Conservation (phyloP, 2,797 vertebrate genomes). For the Karalla daura region DNA sequence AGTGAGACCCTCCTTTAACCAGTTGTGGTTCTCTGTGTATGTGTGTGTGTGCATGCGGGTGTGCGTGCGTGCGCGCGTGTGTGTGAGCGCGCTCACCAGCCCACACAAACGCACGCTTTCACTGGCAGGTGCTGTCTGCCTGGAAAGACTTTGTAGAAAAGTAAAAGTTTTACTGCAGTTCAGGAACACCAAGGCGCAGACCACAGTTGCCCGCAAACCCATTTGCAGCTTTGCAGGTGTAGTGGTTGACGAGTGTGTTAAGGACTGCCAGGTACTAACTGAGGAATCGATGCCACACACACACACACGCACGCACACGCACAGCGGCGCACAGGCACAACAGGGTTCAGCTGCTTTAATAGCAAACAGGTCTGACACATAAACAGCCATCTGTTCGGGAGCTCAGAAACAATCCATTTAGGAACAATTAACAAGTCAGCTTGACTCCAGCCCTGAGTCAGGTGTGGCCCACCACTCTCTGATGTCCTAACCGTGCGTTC, state of each 20-base stretch:
- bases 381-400: conserved; percentile 60
- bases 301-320: conserved; percentile 17
- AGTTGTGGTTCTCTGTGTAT: conserved; percentile 22
- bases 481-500: not conserved
- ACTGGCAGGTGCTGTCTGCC: conserved; percentile 50
- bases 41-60: conserved; percentile 27
- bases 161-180: conserved; percentile 45
- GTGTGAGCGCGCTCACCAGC: conserved; percentile 16
- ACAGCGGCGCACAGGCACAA: conserved; percentile 11
- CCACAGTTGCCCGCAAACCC: conserved; percentile 32
- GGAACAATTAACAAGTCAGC: conserved; percentile 43
- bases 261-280: conserved; percentile 23
- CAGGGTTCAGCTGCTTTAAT: conserved; percentile 56
- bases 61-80: conserved; percentile 31
- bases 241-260: conserved; percentile 31
- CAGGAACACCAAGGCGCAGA: conserved; percentile 26
- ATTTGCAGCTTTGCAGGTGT: conserved; percentile 46
- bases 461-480: conserved; percentile 33
- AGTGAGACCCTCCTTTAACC: conserved; percentile 11
- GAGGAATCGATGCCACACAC: conserved; percentile 4
- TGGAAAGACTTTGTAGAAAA: conserved; percentile 23
- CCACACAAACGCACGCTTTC: conserved; percentile 40
- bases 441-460: conserved; percentile 24
- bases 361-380: conserved; percentile 57
- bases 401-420: conserved; percentile 38